These are phyloP conservation scores for Sebastolobus alascanus DNA, from an alignment of 2,797 vertebrate genomes.

Conservation along the genomic window DNA sequence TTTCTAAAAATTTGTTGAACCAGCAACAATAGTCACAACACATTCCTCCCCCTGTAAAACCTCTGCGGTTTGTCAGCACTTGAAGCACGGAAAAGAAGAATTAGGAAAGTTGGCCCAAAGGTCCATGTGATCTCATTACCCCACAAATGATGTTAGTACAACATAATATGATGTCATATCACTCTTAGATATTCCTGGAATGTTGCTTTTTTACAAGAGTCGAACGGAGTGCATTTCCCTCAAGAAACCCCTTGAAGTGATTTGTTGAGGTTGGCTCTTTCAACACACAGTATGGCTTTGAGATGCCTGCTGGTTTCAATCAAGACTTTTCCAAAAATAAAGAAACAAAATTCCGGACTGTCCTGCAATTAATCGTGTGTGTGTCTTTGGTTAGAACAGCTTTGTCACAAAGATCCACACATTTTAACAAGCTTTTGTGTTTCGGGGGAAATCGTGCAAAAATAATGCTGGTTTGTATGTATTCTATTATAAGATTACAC, in stretches of 20 bases:
- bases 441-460: slow-evolving; percentile 17
- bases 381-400: slow-evolving; percentile 43
- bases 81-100: slow-evolving; percentile 64
- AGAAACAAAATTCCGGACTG: slow-evolving; percentile 70
- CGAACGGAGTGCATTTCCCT: slow-evolving; percentile 57
- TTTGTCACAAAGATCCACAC: slow-evolving; percentile 45
- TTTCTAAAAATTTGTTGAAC: slow-evolving; percentile 59
- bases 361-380: slow-evolving; percentile 64
- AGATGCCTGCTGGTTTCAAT: slow-evolving; percentile 75
- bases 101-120: slow-evolving; percentile 63
- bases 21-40: slow-evolving; percentile 60
- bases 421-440: slow-evolving; percentile 39
- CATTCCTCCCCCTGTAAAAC: slow-evolving; percentile 55
- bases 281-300: slow-evolving; percentile 42
- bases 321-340: slow-evolving; percentile 76
- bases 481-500: slow-evolving; percentile 2
- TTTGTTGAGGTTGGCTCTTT: slow-evolving; percentile 77
- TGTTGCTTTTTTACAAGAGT: slow-evolving; percentile 66
- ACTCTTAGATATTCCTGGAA: slow-evolving; percentile 75
- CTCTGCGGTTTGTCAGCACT: slow-evolving; percentile 64
- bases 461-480: slow-evolving; percentile 4
- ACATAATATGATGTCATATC: slow-evolving; percentile 77
- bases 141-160: slow-evolving; percentile 70
- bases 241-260: slow-evolving; percentile 57
- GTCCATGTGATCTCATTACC: slow-evolving; percentile 68